Conservation (phyloP, 2,888 invertebrate species). For the Merodon equestris region DNA sequence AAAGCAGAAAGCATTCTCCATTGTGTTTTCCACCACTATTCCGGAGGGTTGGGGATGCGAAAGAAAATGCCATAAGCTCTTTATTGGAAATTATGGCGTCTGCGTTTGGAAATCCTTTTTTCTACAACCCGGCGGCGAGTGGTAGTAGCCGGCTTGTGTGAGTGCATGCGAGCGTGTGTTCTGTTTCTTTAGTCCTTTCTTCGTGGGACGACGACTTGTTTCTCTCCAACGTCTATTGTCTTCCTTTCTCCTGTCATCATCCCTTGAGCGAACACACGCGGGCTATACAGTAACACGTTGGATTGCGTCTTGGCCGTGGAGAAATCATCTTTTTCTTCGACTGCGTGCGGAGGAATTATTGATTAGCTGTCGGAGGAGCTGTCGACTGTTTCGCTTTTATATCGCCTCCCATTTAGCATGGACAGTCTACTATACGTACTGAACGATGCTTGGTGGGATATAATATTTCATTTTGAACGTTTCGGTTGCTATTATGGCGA, state of each 20-base stretch:
- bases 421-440: background rate
- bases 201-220: too few relatives aligned
- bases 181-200: conserved; percentile 56
- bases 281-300: too few relatives aligned
- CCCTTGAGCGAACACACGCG: too few relatives aligned
- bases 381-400: conserved; percentile 66
- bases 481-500: background rate
- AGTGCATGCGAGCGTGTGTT: conserved; percentile 11
- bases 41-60: conserved; percentile 16
- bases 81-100: conserved; percentile 69
- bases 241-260: conserved; percentile 5
- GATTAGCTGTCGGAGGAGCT: conserved; percentile 67
- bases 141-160: too few relatives aligned
- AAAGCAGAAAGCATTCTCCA: conserved; percentile 42
- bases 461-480: conserved; percentile 60
- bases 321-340: conserved; percentile 63
- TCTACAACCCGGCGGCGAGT: conserved; percentile 47
- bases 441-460: conserved; percentile 27
- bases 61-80: conserved; percentile 58
- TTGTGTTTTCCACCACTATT: conserved; percentile 49
- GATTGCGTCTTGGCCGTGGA: background rate
- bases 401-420: conserved; percentile 64
- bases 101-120: conserved; percentile 65
- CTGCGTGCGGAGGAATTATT: conserved; percentile 68
- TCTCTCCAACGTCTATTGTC: conserved; percentile 36